These are phyloP conservation scores for Garra rufa DNA, from an alignment of 2,113 vertebrate species.

Conservation along the genomic window DNA sequence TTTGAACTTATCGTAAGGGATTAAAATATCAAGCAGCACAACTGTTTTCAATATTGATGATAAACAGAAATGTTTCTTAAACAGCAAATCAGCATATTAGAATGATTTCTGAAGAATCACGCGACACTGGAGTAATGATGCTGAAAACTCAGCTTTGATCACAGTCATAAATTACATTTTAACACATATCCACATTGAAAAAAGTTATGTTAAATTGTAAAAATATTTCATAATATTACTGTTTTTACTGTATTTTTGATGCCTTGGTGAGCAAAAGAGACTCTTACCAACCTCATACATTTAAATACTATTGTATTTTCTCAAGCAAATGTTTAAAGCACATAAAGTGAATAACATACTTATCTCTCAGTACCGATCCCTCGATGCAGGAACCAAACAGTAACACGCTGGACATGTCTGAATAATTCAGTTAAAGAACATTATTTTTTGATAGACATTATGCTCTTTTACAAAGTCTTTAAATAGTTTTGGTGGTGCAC, in stretches of 20 bases:
- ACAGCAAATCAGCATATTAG: neutral
- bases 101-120: neutral
- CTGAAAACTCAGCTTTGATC: neutral
- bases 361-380: slow-evolving; percentile 91
- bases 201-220: neutral
- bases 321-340: neutral
- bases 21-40: neutral
- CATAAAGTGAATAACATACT: slow-evolving; percentile 78
- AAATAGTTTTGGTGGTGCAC: too few relatives aligned
- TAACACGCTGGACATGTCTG: slow-evolving; percentile 91
- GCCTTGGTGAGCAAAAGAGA: neutral
- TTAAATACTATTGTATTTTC: neutral
- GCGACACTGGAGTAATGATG: neutral
- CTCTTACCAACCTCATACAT: neutral
- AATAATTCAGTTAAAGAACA: slow-evolving; percentile 71
- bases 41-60: neutral
- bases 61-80: neutral
- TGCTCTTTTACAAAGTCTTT: too few relatives aligned
- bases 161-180: neutral
- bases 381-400: slow-evolving; percentile 96
- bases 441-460: neutral
- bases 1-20: too few relatives aligned
- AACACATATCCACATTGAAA: neutral
- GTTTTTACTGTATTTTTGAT: neutral
- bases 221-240: neutral